Evolutionary conservation across 2,113 vertebrate genomes (phyloP).

Genomic region (Rhynchomys soricoides): DNA sequence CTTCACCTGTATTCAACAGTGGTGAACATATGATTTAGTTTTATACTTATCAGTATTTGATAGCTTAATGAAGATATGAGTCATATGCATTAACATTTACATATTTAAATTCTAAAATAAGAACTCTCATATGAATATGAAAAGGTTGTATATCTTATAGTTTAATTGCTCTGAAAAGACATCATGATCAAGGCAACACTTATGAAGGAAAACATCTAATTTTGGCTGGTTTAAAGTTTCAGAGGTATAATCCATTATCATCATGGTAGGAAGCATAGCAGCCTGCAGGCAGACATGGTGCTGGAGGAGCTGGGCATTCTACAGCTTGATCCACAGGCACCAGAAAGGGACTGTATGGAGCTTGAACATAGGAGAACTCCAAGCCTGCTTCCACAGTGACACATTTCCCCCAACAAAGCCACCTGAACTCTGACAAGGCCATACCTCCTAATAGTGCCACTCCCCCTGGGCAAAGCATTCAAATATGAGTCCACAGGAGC

Average conservation of each 20-base stretch:
- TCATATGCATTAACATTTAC: conserved; percentile 17
- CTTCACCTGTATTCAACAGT: neutral
- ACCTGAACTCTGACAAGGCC: neutral
- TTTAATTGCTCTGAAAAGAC: neutral
- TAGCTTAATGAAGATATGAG: neutral
- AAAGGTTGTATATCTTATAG: neutral
- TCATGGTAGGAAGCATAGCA: neutral
- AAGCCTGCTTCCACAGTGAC: neutral
- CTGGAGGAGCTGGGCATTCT: neutral
- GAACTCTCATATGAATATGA: neutral
- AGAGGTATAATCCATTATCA: neutral
- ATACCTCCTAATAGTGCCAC: neutral
- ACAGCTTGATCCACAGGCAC: neutral
- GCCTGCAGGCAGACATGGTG: neutral
- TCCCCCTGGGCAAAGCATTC: neutral
- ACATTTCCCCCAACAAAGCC: neutral
- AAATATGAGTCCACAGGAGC: neutral
- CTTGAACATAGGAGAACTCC: neutral
- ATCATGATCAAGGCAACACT: neutral
- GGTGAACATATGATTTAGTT: neutral
- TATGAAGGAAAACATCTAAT: neutral
- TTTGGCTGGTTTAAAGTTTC: neutral
- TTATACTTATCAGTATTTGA: conserved; percentile 22
- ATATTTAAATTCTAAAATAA: neutral
- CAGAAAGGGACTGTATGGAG: neutral